Conservation (phyloP, 2,797 vertebrate species). For the Allobates femoralis region DNA sequence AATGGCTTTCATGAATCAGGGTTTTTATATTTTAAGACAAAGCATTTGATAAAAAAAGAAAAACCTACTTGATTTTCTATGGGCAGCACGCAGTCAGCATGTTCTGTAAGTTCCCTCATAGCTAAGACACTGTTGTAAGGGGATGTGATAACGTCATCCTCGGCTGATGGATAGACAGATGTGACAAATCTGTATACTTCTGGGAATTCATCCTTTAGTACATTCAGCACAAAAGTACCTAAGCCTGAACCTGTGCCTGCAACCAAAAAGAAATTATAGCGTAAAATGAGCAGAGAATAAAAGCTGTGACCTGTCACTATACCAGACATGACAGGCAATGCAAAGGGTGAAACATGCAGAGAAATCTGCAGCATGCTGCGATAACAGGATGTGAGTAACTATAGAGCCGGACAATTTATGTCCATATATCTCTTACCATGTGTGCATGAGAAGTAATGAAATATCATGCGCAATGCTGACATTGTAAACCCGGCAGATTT, state of each 20-base stretch:
- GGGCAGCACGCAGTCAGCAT: slow-evolving; percentile 93
- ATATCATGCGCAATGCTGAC: no score
- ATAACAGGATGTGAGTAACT: no score
- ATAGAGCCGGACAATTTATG: no score
- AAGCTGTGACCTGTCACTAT: neutral
- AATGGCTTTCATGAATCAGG: no score
- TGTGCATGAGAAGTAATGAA: no score
- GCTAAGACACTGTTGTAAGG: slow-evolving; percentile 96
- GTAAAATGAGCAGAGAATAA: neutral
- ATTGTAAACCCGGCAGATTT: no score
- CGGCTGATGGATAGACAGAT: slow-evolving; percentile 89
- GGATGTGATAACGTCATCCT: slow-evolving; percentile 96
- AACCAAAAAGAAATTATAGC: slow-evolving; percentile 24
- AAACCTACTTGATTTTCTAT: slow-evolving; percentile 91
- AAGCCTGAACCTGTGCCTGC: slow-evolving; percentile 94
- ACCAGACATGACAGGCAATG: neutral
- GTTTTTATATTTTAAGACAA: neutral
- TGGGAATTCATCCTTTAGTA: slow-evolving; percentile 94
- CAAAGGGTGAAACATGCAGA: no score
- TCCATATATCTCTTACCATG: no score
- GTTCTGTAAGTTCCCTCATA: slow-evolving; percentile 93
- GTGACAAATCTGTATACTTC: slow-evolving; percentile 92
- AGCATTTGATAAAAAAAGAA: neutral
- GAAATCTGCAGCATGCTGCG: no score
- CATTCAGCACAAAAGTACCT: slow-evolving; percentile 88